A percentile compares a stretch with the other conserved stretches of the same genome.
These are phyloP conservation scores for Serranus cabrilla DNA, from an alignment of 2,797 vertebrate genomes.

Conservation along the genomic window DNA sequence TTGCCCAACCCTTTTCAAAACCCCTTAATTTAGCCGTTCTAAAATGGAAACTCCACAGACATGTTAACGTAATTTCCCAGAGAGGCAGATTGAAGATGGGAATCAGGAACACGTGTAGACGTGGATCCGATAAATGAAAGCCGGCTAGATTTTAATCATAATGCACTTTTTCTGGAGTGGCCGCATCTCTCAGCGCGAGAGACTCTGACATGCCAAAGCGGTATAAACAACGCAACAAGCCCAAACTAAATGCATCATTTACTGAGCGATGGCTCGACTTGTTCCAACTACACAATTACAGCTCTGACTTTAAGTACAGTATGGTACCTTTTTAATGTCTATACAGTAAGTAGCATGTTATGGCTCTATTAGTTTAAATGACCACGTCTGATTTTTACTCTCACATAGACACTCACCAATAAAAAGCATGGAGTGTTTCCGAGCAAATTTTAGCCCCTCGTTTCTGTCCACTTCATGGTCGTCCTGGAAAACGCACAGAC, in stretches of 20 bases:
- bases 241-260: conserved; percentile 48
- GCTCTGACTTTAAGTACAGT: conserved; percentile 38
- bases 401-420: conserved; percentile 88
- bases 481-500: conserved; percentile 86
- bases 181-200: conserved; percentile 43
- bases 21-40: conserved; percentile 65
- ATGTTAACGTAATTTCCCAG: conserved; percentile 77
- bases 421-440: conserved; percentile 99
- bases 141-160: conserved; percentile 70
- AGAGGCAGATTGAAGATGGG: conserved; percentile 61
- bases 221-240: conserved; percentile 56
- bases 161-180: conserved; percentile 58
- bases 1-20: conserved; percentile 53
- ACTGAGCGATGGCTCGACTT: conserved; percentile 33
- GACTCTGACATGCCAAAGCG: conserved; percentile 29
- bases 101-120: conserved; percentile 74
- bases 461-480: conserved; percentile 96
- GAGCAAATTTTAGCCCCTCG: conserved; percentile 97
- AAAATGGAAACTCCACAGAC: conserved; percentile 79
- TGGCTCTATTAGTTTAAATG: conserved; percentile 42
- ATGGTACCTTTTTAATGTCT: conserved; percentile 28
- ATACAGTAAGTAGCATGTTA: conserved; percentile 39
- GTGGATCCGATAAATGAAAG: conserved; percentile 69
- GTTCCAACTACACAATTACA: conserved; percentile 53
- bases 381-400: conserved; percentile 18